A percentile compares a stretch with the other conserved stretches of the same genome.
These are phyloP conservation scores for Lethrus apterus DNA, from an alignment of 1,140 invertebrate genomes.

Conservation along the genomic window DNA sequence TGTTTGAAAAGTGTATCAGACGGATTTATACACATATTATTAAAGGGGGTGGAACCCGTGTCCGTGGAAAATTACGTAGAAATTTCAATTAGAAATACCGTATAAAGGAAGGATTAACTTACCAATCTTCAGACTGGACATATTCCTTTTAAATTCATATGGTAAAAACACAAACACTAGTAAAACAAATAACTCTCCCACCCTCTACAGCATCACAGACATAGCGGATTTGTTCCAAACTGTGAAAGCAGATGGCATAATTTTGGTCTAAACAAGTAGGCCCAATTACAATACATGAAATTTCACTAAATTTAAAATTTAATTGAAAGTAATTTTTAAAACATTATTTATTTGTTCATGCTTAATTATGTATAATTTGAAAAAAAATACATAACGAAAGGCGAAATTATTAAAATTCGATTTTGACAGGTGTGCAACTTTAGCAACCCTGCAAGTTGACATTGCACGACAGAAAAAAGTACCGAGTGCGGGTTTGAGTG, in stretches of 20 bases:
- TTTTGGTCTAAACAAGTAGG: not conserved
- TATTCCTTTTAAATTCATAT: conserved; percentile 43
- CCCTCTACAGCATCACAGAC: conserved; percentile 7
- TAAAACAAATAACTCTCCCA: conserved; percentile 16
- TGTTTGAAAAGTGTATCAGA: conserved; percentile 6
- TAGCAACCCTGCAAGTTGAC: too few species aligned
- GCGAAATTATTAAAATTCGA: too few species aligned
- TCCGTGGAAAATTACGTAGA: not conserved
- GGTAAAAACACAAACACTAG: conserved; percentile 13
- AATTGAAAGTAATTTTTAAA: too few species aligned
- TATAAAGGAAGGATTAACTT: conserved; percentile 34
- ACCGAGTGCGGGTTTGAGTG: too few species aligned
- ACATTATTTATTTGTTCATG: too few species aligned
- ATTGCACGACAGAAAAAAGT: too few species aligned
- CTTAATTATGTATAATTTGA: too few species aligned
- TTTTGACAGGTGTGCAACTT: too few species aligned
- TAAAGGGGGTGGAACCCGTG: conserved; percentile 32
- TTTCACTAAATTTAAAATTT: conserved; percentile 10
- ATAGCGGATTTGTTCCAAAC: conserved; percentile 4
- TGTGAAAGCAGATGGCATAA: conserved; percentile 12
- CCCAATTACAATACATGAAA: conserved; percentile 1
- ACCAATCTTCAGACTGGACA: conserved; percentile 61
- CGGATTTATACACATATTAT: not conserved
- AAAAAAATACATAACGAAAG: too few species aligned
- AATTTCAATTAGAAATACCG: conserved; percentile 19